These are phyloP conservation scores for Aurelia coerulea DNA, from an alignment of 30 jellyfish, hydroid and myxozoan genomes.

Conservation along the genomic window DNA sequence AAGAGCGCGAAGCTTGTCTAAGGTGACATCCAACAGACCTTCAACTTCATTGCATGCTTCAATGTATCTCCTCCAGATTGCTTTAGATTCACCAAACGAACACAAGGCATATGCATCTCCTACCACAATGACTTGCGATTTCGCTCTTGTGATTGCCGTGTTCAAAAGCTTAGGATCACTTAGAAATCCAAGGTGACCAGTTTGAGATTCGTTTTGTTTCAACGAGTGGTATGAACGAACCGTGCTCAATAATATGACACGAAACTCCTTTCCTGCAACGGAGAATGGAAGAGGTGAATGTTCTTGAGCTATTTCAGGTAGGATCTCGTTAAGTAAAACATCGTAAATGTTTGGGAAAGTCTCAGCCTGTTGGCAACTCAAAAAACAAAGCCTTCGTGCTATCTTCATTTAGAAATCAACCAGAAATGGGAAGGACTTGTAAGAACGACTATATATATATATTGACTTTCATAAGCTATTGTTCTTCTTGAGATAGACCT, in stretches of 20 bases:
- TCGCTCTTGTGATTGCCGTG: slow-evolving; percentile 58
- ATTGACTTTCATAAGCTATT: too few species aligned
- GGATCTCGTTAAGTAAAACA: too few species aligned
- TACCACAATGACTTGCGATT: slow-evolving; percentile 7
- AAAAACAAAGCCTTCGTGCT: too few species aligned
- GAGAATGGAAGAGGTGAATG: too few species aligned
- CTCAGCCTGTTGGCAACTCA: too few species aligned
- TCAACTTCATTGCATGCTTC: slow-evolving; percentile 17
- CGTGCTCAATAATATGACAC: slow-evolving; percentile 22
- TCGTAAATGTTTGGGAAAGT: too few species aligned
- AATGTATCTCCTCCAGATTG: slow-evolving; percentile 26
- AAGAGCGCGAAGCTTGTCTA: too few species aligned
- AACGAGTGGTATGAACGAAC: slow-evolving; percentile 35
- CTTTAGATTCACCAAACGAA: slow-evolving; percentile 17
- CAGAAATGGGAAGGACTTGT: too few species aligned
- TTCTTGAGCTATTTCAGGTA: too few species aligned
- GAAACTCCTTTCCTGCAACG: slow-evolving; percentile 13
- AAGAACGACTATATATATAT: too few species aligned
- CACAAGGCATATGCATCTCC: slow-evolving; percentile 51
- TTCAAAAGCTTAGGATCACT: slow-evolving; percentile 43
- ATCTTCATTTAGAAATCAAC: too few species aligned
- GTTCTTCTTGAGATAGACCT: too few species aligned
- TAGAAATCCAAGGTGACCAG: slow-evolving; percentile 32
- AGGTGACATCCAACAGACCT: not conserved
- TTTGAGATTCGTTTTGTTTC: not conserved